A percentile compares a stretch with the other conserved stretches of the same genome.
phyloP scores from a whole-genome alignment of 2,888 invertebrate genomes.

The Chaetoderma sp. region DNA sequence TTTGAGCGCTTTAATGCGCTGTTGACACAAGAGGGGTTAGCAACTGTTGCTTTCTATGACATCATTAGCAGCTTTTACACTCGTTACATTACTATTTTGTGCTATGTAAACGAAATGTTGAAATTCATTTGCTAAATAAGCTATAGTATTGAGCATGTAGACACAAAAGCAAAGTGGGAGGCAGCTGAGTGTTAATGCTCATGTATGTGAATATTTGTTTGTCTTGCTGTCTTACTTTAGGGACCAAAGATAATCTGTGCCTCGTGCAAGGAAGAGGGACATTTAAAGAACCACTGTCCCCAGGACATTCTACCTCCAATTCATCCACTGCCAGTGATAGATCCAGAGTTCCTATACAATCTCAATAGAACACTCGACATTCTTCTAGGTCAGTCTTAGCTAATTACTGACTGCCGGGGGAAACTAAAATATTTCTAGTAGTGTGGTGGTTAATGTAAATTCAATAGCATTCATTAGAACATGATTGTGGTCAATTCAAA shows the following conservation, averaged over 20 bases:
- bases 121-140: too few species aligned
- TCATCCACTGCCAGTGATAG: conserved; percentile 65
- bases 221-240: conserved; percentile 33
- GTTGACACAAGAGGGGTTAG: too few species aligned
- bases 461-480: not conserved
- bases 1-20: too few species aligned
- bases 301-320: conserved; percentile 71
- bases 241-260: conserved; percentile 69
- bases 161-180: too few species aligned
- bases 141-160: too few species aligned
- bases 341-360: conserved; percentile 50
- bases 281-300: conserved; percentile 71
- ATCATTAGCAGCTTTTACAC: too few species aligned
- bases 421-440: not conserved
- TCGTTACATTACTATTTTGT: too few species aligned
- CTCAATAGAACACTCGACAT: conserved; percentile 64
- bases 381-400: conserved; percentile 58
- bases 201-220: too few species aligned
- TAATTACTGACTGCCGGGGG: not conserved
- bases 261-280: conserved; percentile 72
- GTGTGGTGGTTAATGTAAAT: not conserved
- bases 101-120: too few species aligned
- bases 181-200: too few species aligned
- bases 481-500: not conserved
- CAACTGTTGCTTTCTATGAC: too few species aligned